These are phyloP conservation scores for Podarcis lilfordi DNA, from an alignment of 2,797 vertebrate species.

Conservation along the genomic window DNA sequence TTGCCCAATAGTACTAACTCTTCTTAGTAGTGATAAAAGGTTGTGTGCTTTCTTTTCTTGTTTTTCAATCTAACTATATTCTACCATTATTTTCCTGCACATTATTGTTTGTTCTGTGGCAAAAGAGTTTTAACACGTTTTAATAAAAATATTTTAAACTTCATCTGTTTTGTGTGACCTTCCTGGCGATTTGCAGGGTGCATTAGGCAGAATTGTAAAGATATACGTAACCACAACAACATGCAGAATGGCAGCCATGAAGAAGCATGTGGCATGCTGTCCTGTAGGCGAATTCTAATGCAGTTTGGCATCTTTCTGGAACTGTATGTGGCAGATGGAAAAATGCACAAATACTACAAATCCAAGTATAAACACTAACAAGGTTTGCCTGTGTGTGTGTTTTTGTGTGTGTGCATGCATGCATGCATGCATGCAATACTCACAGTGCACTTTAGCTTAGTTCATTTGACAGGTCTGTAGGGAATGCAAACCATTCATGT, in stretches of 20 bases:
- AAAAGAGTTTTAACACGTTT: not conserved
- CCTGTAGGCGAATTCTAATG: not conserved
- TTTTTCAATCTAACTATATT: not conserved
- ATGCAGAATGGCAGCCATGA: slow-evolving; percentile 1
- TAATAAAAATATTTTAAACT: slow-evolving; percentile 1
- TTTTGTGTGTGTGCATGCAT: not conserved
- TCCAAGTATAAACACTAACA: not conserved
- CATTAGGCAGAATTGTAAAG: not conserved
- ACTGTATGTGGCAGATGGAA: not conserved
- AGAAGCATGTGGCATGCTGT: slow-evolving; percentile 43
- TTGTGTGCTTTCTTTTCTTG: not conserved
- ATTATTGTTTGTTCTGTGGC: not conserved
- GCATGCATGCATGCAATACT: not conserved
- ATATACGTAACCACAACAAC: not conserved
- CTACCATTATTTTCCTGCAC: not conserved
- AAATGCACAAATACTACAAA: too few relatives aligned
- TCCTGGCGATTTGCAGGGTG: not conserved
- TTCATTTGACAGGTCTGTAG: not conserved
- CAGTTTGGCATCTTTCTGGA: not conserved
- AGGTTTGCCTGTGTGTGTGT: not conserved
- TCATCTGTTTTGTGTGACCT: not conserved
- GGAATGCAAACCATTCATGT: not conserved
- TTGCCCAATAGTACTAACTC: not conserved
- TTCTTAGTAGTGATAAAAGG: not conserved
- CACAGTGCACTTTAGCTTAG: not conserved